phyloP scores from a whole-genome alignment of 2,797 vertebrate genomes.

The Pseudochromis fuscus region DNA sequence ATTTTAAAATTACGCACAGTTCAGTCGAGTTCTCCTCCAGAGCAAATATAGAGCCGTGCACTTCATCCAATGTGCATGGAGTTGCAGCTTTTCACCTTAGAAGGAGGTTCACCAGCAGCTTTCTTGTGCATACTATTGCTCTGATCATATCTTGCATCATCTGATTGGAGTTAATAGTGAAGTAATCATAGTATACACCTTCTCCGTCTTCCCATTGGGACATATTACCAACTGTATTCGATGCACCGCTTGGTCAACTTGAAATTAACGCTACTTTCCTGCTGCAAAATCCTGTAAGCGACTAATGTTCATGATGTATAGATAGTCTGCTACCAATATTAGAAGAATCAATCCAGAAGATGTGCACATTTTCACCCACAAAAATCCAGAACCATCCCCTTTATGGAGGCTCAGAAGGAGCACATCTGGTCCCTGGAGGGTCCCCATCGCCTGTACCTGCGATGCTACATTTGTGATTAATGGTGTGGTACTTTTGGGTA shows the following conservation, averaged over 20 bases:
- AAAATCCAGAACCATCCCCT: not conserved
- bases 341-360: not conserved
- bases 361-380: not conserved
- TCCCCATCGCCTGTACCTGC: conserved; percentile 24
- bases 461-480: conserved; percentile 24
- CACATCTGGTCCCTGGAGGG: conserved; percentile 20
- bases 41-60: conserved; percentile 16
- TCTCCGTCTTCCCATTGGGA: not conserved
- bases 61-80: conserved; percentile 11
- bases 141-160: not conserved
- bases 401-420: conserved; percentile 5
- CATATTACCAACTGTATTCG: not conserved
- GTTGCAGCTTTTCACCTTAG: conserved; percentile 15
- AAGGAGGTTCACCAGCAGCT: not conserved
- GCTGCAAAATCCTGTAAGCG: not conserved
- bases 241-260: not conserved
- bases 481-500: not conserved
- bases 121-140: not conserved
- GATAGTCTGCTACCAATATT: not conserved
- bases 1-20: conserved; percentile 51
- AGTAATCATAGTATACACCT: not conserved
- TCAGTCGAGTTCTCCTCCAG: conserved; percentile 26
- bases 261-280: not conserved
- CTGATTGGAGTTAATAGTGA: not conserved
- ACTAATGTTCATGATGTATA: not conserved